Percentiles rank a stretch among this genome's conserved stretches.
These are phyloP conservation scores for Glareola pratincola DNA, from an alignment of 2,113 vertebrate genomes.

Conservation along the genomic window DNA sequence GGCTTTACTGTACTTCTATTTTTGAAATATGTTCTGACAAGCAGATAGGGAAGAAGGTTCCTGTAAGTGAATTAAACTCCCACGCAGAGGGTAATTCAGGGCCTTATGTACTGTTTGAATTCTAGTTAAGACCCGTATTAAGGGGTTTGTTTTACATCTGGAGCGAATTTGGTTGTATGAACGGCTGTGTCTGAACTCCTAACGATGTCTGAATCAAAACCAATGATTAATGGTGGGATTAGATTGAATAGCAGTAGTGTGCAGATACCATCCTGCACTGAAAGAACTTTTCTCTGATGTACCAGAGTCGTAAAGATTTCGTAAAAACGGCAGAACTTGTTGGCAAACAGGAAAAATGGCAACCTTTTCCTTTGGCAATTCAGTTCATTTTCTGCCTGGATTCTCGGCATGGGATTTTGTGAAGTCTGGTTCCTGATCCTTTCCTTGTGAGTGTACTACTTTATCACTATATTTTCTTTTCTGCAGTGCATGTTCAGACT, in stretches of 20 bases:
- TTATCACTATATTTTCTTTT: background rate
- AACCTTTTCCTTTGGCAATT: background rate
- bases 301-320: background rate
- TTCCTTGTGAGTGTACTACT: background rate
- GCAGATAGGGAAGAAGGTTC: background rate
- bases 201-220: background rate
- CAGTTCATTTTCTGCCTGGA: background rate
- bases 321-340: background rate
- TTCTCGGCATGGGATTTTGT: background rate
- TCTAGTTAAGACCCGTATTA: slow-evolving; percentile 5
- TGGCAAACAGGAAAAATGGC: background rate
- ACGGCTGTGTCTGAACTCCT: background rate
- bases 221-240: background rate
- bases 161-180: background rate
- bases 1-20: background rate
- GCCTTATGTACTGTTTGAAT: background rate
- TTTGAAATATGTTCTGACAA: background rate
- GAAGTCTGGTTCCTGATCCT: background rate
- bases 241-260: background rate
- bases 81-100: background rate
- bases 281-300: background rate
- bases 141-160: slow-evolving; percentile 21
- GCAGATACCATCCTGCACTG: background rate
- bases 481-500: background rate
- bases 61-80: background rate